Percentiles rank a stretch among this genome's conserved stretches.
phyloP scores from a whole-genome alignment of 2,888 invertebrate genomes.

The Plemyria rubiginata region DNA sequence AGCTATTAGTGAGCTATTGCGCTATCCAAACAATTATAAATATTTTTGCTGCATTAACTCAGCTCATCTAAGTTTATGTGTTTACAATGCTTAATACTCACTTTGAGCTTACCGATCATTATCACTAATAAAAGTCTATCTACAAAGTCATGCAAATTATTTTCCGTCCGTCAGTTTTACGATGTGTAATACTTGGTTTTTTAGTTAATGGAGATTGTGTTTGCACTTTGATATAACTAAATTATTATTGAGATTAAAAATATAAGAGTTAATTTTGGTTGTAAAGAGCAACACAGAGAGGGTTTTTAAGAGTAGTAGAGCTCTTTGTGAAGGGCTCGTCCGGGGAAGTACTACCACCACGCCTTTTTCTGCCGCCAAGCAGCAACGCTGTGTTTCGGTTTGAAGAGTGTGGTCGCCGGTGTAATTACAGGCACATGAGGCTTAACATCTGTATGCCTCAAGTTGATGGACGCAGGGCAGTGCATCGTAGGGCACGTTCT shows the following conservation, averaged over 20 bases:
- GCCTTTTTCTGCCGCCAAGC: too few species aligned
- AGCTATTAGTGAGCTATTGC: slow-evolving; percentile 27
- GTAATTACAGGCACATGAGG: too few species aligned
- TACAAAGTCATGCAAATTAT: slow-evolving; percentile 53
- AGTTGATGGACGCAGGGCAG: too few species aligned
- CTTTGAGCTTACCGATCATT: slow-evolving; percentile 52
- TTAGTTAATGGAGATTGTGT: slow-evolving; percentile 31
- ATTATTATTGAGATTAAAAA: slow-evolving; percentile 5
- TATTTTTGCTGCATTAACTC: slow-evolving; percentile 50
- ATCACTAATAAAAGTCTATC: slow-evolving; percentile 53
- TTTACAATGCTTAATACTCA: slow-evolving; percentile 69
- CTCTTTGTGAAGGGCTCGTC: too few species aligned
- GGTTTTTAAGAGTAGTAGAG: too few species aligned
- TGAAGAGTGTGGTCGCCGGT: too few species aligned
- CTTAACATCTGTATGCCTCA: too few species aligned
- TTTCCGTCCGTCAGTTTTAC: slow-evolving; percentile 40
- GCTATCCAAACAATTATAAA: slow-evolving; percentile 42
- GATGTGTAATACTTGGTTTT: slow-evolving; percentile 38
- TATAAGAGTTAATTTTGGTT: too few species aligned
- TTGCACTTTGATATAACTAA: slow-evolving; percentile 32
- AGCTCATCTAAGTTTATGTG: slow-evolving; percentile 50
- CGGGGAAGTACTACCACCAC: too few species aligned
- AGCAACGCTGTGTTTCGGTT: too few species aligned
- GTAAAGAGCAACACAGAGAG: too few species aligned
- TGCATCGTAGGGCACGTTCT: too few species aligned